Evolutionary conservation across 2,888 invertebrate genomes (phyloP).

Genomic region (Mechanitis messenoides): DNA sequence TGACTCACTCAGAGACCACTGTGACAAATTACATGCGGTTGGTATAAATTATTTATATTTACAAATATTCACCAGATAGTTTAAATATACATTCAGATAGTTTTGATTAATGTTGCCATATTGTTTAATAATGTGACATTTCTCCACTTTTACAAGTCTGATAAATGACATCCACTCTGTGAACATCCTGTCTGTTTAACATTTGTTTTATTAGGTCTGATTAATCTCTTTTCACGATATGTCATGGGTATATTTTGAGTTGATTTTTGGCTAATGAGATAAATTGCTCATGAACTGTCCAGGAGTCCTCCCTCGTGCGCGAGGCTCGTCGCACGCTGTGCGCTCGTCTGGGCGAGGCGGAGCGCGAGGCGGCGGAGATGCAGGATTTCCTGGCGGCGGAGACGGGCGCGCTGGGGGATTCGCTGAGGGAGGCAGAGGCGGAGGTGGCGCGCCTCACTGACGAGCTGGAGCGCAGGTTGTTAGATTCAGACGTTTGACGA

Average conservation of each 20-base stretch:
- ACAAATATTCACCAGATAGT: neutral
- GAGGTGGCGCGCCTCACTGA: slow-evolving; percentile 69
- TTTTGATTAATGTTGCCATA: no score
- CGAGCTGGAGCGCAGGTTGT: slow-evolving; percentile 60
- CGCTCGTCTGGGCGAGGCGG: slow-evolving; percentile 85
- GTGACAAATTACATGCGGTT: slow-evolving; percentile 83
- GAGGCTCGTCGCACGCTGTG: slow-evolving; percentile 81
- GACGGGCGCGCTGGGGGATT: slow-evolving; percentile 86
- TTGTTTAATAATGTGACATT: no score
- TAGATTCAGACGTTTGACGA: neutral
- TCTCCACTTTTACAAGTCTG: no score
- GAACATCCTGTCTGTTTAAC: no score
- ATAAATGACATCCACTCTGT: no score
- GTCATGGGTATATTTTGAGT: neutral
- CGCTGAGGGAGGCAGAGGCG: slow-evolving; percentile 85
- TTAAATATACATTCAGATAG: neutral
- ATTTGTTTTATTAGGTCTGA: no score
- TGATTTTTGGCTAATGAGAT: neutral
- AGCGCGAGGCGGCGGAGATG: slow-evolving; percentile 87
- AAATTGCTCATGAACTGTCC: neutral
- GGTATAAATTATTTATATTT: slow-evolving; percentile 36
- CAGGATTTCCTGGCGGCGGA: slow-evolving; percentile 93
- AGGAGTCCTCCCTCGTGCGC: slow-evolving; percentile 83
- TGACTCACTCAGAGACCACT: slow-evolving; percentile 80
- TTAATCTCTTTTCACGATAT: neutral